These are phyloP conservation scores for Meloe dianella DNA, from an alignment of 2,888 invertebrate genomes.

Conservation along the genomic window DNA sequence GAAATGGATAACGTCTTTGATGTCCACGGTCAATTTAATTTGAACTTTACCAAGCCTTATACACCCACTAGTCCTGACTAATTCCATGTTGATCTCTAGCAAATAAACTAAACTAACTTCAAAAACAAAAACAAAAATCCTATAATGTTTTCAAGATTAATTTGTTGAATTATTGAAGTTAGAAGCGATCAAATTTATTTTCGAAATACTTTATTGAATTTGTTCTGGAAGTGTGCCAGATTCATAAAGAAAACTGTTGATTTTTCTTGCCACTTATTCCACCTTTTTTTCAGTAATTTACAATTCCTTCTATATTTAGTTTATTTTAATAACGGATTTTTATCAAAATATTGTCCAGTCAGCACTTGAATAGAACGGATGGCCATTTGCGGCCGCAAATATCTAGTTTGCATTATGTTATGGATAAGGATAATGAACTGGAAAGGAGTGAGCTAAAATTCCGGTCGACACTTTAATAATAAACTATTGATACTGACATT, in stretches of 20 bases:
- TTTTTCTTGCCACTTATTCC: not conserved
- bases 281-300: not conserved
- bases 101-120: not conserved
- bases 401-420: not conserved
- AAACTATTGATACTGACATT: not conserved
- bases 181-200: too few species aligned
- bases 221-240: not conserved
- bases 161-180: too few species aligned
- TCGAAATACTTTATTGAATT: not conserved
- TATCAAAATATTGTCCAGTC: not conserved
- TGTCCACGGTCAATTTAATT: not conserved
- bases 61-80: too few species aligned
- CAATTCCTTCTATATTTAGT: not conserved
- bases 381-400: not conserved
- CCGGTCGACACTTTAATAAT: not conserved
- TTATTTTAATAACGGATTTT: not conserved
- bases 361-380: conserved; percentile 3
- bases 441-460: not conserved
- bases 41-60: not conserved
- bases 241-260: not conserved
- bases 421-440: conserved; percentile 4
- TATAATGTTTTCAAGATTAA: too few species aligned
- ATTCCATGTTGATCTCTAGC: not conserved
- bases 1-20: conserved; percentile 1
- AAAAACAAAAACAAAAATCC: too few species aligned